phyloP scores from a whole-genome alignment of 1,140 invertebrate genomes.

The Lamellibrachia luymesi region DNA sequence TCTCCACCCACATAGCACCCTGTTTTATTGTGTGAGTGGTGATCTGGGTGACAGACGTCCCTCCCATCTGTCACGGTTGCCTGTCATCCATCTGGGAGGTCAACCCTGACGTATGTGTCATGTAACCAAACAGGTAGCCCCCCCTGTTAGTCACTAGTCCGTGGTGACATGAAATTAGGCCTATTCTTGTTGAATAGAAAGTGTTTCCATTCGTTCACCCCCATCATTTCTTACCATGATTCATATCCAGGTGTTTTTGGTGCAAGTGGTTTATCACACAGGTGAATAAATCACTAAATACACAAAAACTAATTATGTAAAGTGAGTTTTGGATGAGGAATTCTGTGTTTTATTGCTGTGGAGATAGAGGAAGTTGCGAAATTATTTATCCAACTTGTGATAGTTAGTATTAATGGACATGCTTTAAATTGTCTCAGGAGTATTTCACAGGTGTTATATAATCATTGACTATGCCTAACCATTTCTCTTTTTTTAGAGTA shows the following conservation, averaged over 20 bases:
- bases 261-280: not conserved
- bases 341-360: not conserved
- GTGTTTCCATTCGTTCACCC: not conserved
- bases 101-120: not conserved
- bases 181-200: not conserved
- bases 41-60: not conserved
- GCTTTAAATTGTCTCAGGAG: not conserved
- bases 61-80: not conserved
- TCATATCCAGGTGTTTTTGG: not conserved
- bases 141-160: not conserved
- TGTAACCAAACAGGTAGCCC: not conserved
- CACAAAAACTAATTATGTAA: not conserved
- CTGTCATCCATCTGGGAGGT: not conserved
- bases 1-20: not conserved
- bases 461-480: not conserved
- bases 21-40: not conserved
- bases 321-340: not conserved
- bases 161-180: not conserved
- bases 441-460: not conserved
- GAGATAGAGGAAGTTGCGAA: not conserved
- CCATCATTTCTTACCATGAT: not conserved
- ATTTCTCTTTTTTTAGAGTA: not conserved
- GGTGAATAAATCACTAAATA: not conserved
- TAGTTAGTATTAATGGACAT: not conserved
- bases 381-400: no score